phyloP scores from a whole-genome alignment of 2,888 invertebrate species.

The Cephus sareptanus region DNA sequence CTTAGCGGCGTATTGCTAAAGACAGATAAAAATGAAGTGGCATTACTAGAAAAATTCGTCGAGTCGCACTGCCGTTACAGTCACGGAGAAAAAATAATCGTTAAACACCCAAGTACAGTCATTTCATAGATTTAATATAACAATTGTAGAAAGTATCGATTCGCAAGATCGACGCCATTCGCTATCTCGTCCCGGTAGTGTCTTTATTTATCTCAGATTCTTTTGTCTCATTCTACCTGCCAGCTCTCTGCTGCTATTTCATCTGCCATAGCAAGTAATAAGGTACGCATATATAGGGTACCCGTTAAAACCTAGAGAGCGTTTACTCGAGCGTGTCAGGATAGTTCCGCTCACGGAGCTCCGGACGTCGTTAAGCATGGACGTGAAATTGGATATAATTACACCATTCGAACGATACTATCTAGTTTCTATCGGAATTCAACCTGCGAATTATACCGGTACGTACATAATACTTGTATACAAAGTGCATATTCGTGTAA shows the following conservation, averaged over 20 bases:
- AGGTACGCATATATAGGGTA: neutral
- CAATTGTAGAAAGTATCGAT: neutral
- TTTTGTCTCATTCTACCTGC: neutral
- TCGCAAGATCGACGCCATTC: neutral
- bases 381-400: slow-evolving; percentile 2
- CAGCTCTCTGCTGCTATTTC: neutral
- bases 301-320: slow-evolving; percentile 5
- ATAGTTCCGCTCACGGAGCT: slow-evolving; percentile 5
- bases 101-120: neutral
- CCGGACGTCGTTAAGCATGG: slow-evolving; percentile 1
- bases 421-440: neutral
- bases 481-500: neutral
- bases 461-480: neutral
- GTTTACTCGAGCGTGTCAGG: slow-evolving; percentile 3
- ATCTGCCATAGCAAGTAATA: neutral
- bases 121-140: neutral
- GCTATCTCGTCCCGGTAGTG: neutral
- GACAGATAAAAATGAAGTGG: slow-evolving; percentile 49
- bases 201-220: too few species aligned
- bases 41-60: neutral
- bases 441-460: neutral
- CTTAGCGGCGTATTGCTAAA: slow-evolving; percentile 80
- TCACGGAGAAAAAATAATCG: neutral
- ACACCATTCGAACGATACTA: neutral
- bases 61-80: neutral